phyloP scores from a whole-genome alignment of 1,140 invertebrate genomes.

The Macrobrachium nipponense region DNA sequence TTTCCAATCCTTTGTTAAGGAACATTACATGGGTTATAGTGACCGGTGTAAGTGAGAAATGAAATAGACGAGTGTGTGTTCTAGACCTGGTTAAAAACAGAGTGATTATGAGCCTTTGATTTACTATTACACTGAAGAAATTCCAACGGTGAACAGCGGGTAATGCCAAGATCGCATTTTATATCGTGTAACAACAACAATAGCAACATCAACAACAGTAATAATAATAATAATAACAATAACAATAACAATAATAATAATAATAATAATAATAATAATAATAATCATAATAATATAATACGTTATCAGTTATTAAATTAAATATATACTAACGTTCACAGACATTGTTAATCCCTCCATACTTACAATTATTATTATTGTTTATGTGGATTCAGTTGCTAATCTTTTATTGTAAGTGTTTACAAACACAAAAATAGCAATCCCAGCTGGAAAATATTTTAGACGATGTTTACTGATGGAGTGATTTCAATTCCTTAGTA shows the following conservation, averaged over 20 bases:
- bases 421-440: too few relatives aligned
- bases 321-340: neutral
- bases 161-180: too few relatives aligned
- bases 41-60: too few relatives aligned
- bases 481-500: neutral
- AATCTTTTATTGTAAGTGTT: too few relatives aligned
- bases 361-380: neutral
- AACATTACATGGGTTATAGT: neutral
- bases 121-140: too few relatives aligned
- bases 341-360: neutral
- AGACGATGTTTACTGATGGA: too few relatives aligned
- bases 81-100: too few relatives aligned
- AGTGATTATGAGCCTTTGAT: too few relatives aligned
- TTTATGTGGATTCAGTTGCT: too few relatives aligned
- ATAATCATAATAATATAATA: neutral
- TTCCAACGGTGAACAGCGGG: too few relatives aligned
- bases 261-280: conserved; percentile 20
- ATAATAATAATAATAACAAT: neutral
- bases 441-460: too few relatives aligned
- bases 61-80: too few relatives aligned
- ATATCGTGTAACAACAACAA: neutral
- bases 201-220: neutral
- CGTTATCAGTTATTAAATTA: neutral
- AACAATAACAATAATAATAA: conserved; percentile 4
- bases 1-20: neutral